Conservation (phyloP, 2,797 vertebrate genomes). For the Chelonia mydas region DNA sequence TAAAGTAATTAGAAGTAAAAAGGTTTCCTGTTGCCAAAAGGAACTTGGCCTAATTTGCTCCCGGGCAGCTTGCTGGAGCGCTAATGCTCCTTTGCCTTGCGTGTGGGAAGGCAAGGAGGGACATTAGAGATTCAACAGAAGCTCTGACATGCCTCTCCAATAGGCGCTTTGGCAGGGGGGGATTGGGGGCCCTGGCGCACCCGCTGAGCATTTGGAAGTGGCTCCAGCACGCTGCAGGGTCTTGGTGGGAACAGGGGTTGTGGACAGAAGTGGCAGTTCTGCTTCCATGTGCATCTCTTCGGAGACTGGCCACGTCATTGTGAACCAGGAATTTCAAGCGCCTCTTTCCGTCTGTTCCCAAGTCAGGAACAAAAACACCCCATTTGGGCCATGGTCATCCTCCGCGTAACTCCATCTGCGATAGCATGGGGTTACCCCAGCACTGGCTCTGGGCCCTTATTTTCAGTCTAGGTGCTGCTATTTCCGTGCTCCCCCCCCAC, state of each 20-base stretch:
- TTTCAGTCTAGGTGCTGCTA: background rate
- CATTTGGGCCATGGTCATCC: background rate
- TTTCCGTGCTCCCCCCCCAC: background rate
- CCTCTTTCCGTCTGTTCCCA: background rate
- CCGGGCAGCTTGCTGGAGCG: background rate
- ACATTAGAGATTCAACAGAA: background rate
- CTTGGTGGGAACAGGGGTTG: background rate
- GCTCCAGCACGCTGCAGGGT: background rate
- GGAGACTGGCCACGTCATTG: background rate
- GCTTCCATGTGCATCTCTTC: background rate
- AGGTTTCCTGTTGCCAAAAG: conserved; percentile 16
- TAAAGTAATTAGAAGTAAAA: conserved; percentile 38
- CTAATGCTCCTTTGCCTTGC: background rate
- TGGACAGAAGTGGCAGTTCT: background rate
- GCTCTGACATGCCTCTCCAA: fast-evolving
- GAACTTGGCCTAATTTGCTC: conserved; percentile 31
- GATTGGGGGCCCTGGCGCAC: background rate
- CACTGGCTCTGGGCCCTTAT: background rate
- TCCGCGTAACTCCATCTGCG: background rate
- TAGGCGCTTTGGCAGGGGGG: background rate
- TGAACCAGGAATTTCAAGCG: background rate
- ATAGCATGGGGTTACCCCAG: background rate
- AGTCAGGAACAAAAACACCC: background rate
- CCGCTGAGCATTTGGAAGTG: background rate
- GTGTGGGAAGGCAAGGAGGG: background rate